Conservation (phyloP, 2,797 vertebrate species). For the Molossus alvarezi region DNA sequence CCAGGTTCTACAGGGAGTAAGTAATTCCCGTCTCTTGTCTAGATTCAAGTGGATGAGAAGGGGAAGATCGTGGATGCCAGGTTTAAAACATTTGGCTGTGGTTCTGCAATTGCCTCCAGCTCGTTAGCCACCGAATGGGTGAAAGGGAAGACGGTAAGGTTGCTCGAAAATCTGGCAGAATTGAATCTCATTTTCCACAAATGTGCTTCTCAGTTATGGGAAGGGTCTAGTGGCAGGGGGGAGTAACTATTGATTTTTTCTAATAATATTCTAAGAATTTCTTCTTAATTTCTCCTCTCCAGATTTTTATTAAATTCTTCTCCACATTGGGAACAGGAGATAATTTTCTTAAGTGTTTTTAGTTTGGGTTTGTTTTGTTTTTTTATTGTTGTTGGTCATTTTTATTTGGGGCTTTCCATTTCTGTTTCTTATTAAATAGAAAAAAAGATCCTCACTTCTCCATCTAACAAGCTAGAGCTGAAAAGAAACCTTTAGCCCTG, state of each 20-base stretch:
- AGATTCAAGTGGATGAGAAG: constrained; percentile 96
- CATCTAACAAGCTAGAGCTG: background rate
- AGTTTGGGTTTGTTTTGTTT: background rate
- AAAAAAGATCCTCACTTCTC: background rate
- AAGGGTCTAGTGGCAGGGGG: background rate
- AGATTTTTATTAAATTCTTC: constrained; percentile 16
- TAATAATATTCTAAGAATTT: background rate
- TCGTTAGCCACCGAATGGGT: constrained; percentile 98
- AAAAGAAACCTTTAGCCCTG: background rate
- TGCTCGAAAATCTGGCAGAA: too few relatives aligned
- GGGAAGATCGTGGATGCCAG: constrained; percentile 97
- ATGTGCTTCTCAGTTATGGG: background rate
- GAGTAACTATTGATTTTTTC: background rate
- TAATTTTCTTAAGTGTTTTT: background rate
- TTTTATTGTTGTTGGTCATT: background rate
- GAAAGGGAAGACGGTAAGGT: constrained; percentile 97
- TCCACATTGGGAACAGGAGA: background rate
- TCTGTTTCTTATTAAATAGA: background rate
- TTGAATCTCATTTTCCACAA: background rate
- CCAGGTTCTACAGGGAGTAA: background rate
- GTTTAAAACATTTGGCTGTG: constrained; percentile 99
- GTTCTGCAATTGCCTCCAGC: constrained; percentile 98
- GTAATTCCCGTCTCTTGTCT: background rate
- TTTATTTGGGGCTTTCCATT: background rate
- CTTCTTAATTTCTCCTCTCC: background rate